Conservation (phyloP, 1,140 invertebrate species). For the Lordiphosa stackelbergi region DNA sequence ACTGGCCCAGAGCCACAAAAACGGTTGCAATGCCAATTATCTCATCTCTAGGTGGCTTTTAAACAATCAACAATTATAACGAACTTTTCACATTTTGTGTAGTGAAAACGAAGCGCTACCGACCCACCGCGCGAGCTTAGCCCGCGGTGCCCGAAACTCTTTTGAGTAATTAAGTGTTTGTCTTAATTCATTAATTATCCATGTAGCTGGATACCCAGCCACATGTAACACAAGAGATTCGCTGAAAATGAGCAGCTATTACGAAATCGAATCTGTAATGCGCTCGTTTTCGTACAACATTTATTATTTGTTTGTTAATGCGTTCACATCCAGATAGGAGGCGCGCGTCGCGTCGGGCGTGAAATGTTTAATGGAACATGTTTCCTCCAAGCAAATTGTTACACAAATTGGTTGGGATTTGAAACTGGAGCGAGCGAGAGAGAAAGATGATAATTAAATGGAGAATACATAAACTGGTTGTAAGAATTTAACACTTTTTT, state of each 20-base stretch:
- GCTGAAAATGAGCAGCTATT: too few species aligned
- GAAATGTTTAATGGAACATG: conserved; percentile 25
- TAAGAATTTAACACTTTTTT: too few species aligned
- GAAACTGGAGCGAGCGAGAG: background rate
- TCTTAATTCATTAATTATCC: conserved; percentile 72
- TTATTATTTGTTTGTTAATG: conserved; percentile 1
- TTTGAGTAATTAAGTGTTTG: conserved; percentile 65
- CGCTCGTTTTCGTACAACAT: too few species aligned
- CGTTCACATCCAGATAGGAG: conserved; percentile 34
- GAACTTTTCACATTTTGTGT: conserved; percentile 27
- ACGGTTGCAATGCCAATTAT: conserved; percentile 64
- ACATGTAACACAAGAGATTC: background rate
- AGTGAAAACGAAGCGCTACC: conserved; percentile 32
- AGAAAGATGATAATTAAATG: conserved; percentile 22
- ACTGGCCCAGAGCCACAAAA: conserved; percentile 32
- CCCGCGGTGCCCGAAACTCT: conserved; percentile 42
- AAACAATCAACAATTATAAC: conserved; percentile 34
- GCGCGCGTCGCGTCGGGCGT: conserved; percentile 14
- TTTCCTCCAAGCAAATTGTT: conserved; percentile 17
- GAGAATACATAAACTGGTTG: background rate
- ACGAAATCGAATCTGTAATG: too few species aligned
- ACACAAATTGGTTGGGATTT: conserved; percentile 19
- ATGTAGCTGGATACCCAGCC: conserved; percentile 19
- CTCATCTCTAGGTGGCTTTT: conserved; percentile 34
- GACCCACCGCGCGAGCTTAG: conserved; percentile 11